Evolutionary conservation across 1,140 invertebrate genomes (phyloP).

Genomic region (Thrips palmi): DNA sequence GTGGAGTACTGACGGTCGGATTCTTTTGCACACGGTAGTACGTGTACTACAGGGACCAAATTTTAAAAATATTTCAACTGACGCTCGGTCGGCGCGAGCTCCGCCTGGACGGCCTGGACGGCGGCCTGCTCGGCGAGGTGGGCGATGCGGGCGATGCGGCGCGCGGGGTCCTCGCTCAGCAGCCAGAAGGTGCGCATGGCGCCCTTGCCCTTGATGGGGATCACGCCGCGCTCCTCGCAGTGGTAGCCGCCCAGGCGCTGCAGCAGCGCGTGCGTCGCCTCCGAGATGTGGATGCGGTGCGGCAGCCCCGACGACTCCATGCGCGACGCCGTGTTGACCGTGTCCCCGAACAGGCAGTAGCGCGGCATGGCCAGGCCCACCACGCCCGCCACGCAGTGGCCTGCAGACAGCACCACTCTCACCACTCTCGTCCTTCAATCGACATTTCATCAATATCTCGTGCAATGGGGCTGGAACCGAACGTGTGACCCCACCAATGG

Average conservation of each 20-base stretch:
- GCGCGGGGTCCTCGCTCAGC: slow-evolving; percentile 32
- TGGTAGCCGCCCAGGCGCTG: slow-evolving; percentile 47
- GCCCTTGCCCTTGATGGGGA: slow-evolving; percentile 56
- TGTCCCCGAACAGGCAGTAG: slow-evolving; percentile 84
- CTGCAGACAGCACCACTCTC: slow-evolving; percentile 31
- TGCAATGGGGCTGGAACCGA: no score
- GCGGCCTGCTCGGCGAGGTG: slow-evolving; percentile 8
- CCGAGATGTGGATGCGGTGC: slow-evolving; percentile 51
- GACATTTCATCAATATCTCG: no score
- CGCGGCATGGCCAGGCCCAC: slow-evolving; percentile 75
- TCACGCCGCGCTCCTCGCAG: slow-evolving; percentile 43
- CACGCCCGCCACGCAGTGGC: slow-evolving; percentile 46
- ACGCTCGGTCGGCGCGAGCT: no score
- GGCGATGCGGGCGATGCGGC: slow-evolving; percentile 14
- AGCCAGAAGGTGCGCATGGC: slow-evolving; percentile 62
- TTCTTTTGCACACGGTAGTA: no score
- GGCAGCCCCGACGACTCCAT: slow-evolving; percentile 53
- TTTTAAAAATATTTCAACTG: no score
- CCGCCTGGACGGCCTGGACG: slow-evolving; percentile 9
- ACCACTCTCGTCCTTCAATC: no score
- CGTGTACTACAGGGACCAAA: no score
- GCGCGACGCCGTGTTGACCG: slow-evolving; percentile 54
- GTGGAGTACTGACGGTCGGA: no score
- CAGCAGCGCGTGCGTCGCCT: slow-evolving; percentile 39
- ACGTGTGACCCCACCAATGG: no score